Evolutionary conservation across 2,797 vertebrate genomes (phyloP).

Genomic region (Peromyscus aztecus): DNA sequence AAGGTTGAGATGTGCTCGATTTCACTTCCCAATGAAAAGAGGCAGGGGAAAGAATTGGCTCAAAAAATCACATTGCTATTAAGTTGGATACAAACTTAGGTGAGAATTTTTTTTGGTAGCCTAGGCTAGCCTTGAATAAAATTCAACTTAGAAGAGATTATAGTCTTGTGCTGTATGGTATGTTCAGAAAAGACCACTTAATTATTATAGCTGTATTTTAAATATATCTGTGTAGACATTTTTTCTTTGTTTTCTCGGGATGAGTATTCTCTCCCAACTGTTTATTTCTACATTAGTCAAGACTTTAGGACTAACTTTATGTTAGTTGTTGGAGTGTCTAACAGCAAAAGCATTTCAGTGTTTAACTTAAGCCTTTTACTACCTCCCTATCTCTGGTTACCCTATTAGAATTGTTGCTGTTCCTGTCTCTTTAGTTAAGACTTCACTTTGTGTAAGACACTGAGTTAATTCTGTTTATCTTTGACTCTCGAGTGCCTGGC

Average conservation of each 20-base stretch:
- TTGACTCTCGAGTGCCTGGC: neutral
- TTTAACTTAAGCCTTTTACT: constrained; percentile 45
- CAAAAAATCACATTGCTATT: neutral
- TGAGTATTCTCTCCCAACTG: neutral
- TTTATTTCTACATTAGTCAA: neutral
- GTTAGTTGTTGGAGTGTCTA: neutral
- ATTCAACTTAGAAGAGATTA: neutral
- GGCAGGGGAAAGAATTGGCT: constrained; percentile 1
- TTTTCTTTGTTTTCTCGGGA: neutral
- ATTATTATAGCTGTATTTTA: constrained; percentile 33
- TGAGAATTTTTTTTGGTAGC: neutral
- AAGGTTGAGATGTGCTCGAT: neutral
- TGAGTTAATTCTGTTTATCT: neutral
- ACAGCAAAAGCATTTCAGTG: neutral
- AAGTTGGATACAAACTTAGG: constrained; percentile 4
- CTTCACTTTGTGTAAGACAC: neutral
- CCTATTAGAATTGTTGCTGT: neutral
- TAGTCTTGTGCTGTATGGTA: neutral
- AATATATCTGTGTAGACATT: neutral
- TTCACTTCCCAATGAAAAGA: constrained; percentile 21
- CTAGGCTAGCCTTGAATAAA: neutral
- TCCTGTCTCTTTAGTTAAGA: neutral
- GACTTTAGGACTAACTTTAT: neutral
- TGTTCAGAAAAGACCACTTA: neutral
- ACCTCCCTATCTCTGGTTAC: neutral